Evolutionary conservation across 1,140 invertebrate species (phyloP).

Genomic region (Ctenoplectra terminalis): DNA sequence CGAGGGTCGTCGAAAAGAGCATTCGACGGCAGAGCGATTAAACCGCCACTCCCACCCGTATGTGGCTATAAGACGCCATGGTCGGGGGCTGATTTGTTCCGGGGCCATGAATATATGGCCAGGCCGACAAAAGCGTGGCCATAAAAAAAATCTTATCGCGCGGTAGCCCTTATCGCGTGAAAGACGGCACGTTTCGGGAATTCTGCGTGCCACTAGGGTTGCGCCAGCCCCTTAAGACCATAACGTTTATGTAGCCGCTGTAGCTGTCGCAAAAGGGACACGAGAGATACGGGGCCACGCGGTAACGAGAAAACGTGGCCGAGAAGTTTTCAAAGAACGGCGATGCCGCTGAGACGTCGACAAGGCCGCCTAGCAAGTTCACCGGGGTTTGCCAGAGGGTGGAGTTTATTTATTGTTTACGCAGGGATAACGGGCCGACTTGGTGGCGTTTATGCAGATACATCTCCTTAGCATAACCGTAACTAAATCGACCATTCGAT

Average conservation of each 20-base stretch:
- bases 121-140: constrained; percentile 54
- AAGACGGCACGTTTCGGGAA: constrained; percentile 63
- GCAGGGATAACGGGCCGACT: constrained; percentile 47
- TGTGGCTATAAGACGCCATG: neutral
- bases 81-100: constrained; percentile 51
- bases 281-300: constrained; percentile 44
- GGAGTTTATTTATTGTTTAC: constrained; percentile 64
- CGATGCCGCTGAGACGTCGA: constrained; percentile 1
- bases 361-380: constrained; percentile 23
- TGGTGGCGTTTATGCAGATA: constrained; percentile 65
- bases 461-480: constrained; percentile 59
- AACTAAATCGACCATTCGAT: constrained; percentile 65
- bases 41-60: neutral
- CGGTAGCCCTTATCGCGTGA: constrained; percentile 62
- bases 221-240: constrained; percentile 63
- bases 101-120: constrained; percentile 48
- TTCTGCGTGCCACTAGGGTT: constrained; percentile 44
- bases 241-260: constrained; percentile 65
- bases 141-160: constrained; percentile 66
- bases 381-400: constrained; percentile 15
- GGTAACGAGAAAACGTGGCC: constrained; percentile 62
- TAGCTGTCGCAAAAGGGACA: constrained; percentile 35
- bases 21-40: constrained; percentile 33
- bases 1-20: neutral
- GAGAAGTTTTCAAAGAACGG: constrained; percentile 22